Base-by-base conservation (phyloP, 2,888 invertebrate genomes). In the Eupithecia exiguata region DNA sequence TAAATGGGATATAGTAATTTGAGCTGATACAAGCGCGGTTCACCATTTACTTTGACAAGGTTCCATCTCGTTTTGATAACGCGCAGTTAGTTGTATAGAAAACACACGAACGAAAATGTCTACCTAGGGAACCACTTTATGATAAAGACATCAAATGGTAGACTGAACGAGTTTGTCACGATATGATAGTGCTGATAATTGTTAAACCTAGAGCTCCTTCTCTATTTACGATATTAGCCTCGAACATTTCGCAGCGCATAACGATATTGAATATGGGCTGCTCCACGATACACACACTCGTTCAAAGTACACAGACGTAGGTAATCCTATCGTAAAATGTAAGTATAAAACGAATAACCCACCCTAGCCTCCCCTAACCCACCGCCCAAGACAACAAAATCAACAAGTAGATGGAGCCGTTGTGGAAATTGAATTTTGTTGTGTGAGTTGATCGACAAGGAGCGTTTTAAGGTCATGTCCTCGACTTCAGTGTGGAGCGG, bases 341-440 rank as follows among this genome's bases (percentile, higher is more conserved):
- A 38, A 38, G 38, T 18, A 53, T 53, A 53, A 53, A 53, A 53
- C 53, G 53, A 53, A 53, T 10, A 21, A 53, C 53, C 21, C 53
- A 53, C 61, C 30, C 61, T 5, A 30, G 61, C 43, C 35, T 9
- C 46, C 72, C 69, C 25, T 53, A 25, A n/a, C 75, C 67, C 77
- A 74, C 71, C 74, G 75, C 77, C 62, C 79, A 21, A 61, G 61
- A 61, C 61, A 61, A 30, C 61, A 30, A 61, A 61, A 61, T 82
- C 82, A 85, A 83, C 84, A 85, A 85, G 84, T 84, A 53, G 53
- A 53, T 53, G 81, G 83, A 79, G 79, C 81, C 79, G 63, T 68
- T 40, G 69, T n/a, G 53, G 63, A 72, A 65, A 69, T 65, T 69
- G 14, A 63, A 72, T 72, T 72, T 53, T 63, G 38, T 58, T 71